phyloP scores from a whole-genome alignment of 2,797 vertebrate genomes.

The Gouania willdenowi region DNA sequence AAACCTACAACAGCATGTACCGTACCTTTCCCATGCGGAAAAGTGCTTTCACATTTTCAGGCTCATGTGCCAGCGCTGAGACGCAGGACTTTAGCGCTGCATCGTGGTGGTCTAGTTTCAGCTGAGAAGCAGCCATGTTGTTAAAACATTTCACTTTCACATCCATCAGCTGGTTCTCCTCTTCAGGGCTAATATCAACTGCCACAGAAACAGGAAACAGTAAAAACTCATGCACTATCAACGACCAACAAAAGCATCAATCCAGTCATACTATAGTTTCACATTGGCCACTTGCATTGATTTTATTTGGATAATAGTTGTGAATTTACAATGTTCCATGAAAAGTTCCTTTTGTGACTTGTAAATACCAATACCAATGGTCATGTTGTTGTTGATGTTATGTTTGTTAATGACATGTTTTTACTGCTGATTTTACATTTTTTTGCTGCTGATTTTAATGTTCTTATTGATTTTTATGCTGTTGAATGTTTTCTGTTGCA shows the following conservation, averaged over 20 bases:
- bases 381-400: neutral
- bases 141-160: conserved; percentile 96
- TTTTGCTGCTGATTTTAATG: too few relatives aligned
- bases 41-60: conserved; percentile 92
- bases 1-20: neutral
- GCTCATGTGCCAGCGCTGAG: conserved; percentile 85
- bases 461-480: too few relatives aligned
- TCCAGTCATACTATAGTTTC: too few relatives aligned
- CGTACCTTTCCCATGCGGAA: conserved; percentile 95
- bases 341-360: too few relatives aligned
- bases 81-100: conserved; percentile 89
- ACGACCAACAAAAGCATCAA: neutral
- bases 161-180: conserved; percentile 84
- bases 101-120: conserved; percentile 92
- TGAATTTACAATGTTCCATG: too few relatives aligned
- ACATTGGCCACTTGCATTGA: too few relatives aligned
- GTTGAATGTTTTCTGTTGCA: too few relatives aligned
- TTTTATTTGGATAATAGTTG: too few relatives aligned
- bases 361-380: neutral
- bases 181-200: conserved; percentile 86
- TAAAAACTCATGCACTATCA: neutral
- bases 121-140: conserved; percentile 94
- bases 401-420: too few relatives aligned
- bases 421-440: too few relatives aligned
- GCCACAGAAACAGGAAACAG: conserved; percentile 6